Evolutionary conservation across 2,888 invertebrate species (phyloP).

Genomic region (Lacanobia wlatinum): DNA sequence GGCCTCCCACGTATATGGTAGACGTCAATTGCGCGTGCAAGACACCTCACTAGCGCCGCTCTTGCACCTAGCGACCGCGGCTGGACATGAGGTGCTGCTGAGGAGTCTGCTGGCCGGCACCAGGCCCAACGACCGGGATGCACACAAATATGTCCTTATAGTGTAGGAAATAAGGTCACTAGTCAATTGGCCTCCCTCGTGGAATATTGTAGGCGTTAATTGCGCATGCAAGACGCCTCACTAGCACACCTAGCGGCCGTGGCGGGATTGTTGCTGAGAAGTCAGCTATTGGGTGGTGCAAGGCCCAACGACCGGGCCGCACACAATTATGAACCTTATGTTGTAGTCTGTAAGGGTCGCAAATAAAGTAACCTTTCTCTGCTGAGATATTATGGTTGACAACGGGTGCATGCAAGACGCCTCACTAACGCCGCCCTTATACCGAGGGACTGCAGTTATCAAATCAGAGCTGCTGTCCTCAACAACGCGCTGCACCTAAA

Average conservation of each 20-base stretch:
- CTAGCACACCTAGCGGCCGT: no score
- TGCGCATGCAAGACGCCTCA: no score
- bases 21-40: constrained; percentile 97
- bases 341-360: neutral
- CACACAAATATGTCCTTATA: constrained; percentile 88
- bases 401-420: constrained; percentile 97
- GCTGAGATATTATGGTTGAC: neutral
- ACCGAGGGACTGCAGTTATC: no score
- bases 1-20: no score
- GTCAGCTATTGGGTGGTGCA: constrained; percentile 97
- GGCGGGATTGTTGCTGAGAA: constrained; percentile 91
- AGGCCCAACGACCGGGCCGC: constrained; percentile 95
- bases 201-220: no score
- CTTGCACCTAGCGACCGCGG: constrained; percentile 96
- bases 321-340: constrained; percentile 86
- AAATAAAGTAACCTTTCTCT: neutral
- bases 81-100: constrained; percentile 95
- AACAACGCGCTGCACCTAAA: no score
- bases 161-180: no score
- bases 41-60: constrained; percentile 96
- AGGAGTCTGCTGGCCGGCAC: constrained; percentile 97
- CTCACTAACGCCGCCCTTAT: constrained; percentile 94
- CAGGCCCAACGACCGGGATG: constrained; percentile 94
- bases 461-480: no score
- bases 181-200: no score